These are phyloP conservation scores for Sus scrofa DNA, from an alignment of 2,113 vertebrate species.

Conservation along the genomic window T2T-Sscrofa CM000827.6:63260501-63261000, in stretches of 20 bases:
- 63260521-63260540: too few relatives aligned
- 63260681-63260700: too few relatives aligned
- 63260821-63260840: neutral
- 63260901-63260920: neutral
- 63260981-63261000: neutral
- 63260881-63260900: neutral
- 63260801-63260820: neutral
- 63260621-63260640: too few relatives aligned
- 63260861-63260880: neutral
- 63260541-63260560: too few relatives aligned
- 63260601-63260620: too few relatives aligned
- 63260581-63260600: too few relatives aligned
- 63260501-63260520: too few relatives aligned
- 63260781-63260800: neutral
- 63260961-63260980: neutral
- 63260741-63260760: neutral
- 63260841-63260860: neutral
- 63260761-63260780: neutral
- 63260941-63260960: neutral
- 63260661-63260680: too few relatives aligned
- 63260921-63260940: neutral
- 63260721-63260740: too few relatives aligned
- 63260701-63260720: too few relatives aligned
- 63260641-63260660: too few relatives aligned
- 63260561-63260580: too few relatives aligned